Conservation (phyloP, 1,140 invertebrate species). For the Heliothis virescens region DNA sequence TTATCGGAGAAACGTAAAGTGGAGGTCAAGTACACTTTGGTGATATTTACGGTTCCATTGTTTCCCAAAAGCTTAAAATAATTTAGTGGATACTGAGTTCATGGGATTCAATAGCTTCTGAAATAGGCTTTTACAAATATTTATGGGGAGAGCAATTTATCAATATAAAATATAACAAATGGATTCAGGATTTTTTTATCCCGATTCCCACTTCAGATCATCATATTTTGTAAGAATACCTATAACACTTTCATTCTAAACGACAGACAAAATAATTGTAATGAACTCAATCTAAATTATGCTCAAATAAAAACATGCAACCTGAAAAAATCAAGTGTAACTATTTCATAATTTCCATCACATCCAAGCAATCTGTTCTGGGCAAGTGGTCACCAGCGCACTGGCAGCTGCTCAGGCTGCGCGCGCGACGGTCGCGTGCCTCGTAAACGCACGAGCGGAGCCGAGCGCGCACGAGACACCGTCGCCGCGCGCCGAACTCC, state of each 20-base stretch:
- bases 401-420: slow-evolving; percentile 61
- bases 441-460: slow-evolving; percentile 60
- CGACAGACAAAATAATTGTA: no score
- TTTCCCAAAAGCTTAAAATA: slow-evolving; percentile 34
- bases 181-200: no score
- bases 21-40: slow-evolving; percentile 3
- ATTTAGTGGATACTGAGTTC: slow-evolving; percentile 4
- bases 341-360: slow-evolving; percentile 30
- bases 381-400: slow-evolving; percentile 61
- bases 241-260: no score
- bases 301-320: background rate
- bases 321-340: slow-evolving; percentile 3
- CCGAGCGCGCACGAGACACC: slow-evolving; percentile 66
- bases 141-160: background rate
- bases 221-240: no score
- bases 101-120: background rate
- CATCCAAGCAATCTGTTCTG: slow-evolving; percentile 64
- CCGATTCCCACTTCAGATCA: no score
- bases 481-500: slow-evolving; percentile 44
- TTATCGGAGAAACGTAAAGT: background rate
- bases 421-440: slow-evolving; percentile 78
- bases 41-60: slow-evolving; percentile 30
- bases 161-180: background rate
- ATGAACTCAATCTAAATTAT: no score
- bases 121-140: background rate